phyloP scores from a whole-genome alignment of 30 jellyfish, hydroid and myxozoan genomes.

The Hydractinia symbiolongicarpus region DNA sequence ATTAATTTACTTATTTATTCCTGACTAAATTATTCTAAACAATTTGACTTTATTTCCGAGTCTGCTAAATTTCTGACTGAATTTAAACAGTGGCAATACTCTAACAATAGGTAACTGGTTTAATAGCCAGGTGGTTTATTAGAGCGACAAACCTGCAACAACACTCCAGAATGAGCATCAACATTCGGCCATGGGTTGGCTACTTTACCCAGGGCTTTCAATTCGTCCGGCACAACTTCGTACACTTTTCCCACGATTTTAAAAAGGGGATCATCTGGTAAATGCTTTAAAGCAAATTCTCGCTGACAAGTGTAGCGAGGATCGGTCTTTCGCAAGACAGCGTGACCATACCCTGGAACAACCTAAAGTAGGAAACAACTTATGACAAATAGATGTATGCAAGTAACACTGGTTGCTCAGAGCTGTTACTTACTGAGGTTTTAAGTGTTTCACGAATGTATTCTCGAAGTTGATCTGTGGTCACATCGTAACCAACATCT shows the following conservation, averaged over 20 bases:
- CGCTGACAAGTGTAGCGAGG: constrained; percentile 98
- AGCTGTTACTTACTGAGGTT: constrained; percentile 55
- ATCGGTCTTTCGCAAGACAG: constrained; percentile 98
- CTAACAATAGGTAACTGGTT: too few species aligned
- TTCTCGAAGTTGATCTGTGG: constrained; percentile 64
- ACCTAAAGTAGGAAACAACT: constrained; percentile 47
- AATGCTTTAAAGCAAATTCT: constrained; percentile 90
- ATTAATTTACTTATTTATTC: too few species aligned
- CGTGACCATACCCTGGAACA: constrained; percentile 99
- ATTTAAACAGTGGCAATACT: too few species aligned
- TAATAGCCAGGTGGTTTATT: too few species aligned
- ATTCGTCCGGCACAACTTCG: constrained; percentile 96
- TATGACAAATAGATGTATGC: too few species aligned
- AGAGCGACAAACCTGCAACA: constrained; percentile 53
- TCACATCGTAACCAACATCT: constrained; percentile 66
- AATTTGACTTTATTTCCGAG: too few species aligned
- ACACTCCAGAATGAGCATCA: constrained; percentile 99
- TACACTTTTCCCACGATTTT: constrained; percentile 71
- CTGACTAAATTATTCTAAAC: too few species aligned
- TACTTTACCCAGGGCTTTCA: constrained; percentile 87
- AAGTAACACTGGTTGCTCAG: too few species aligned
- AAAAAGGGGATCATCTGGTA: constrained; percentile 86
- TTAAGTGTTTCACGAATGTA: constrained; percentile 75
- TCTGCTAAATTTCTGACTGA: too few species aligned
- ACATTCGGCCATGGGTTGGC: constrained; percentile 99